Percentiles rank a stretch among this genome's conserved stretches.
Evolutionary conservation across 2,113 vertebrate species (phyloP).

Genomic region (Phoxinus phoxinus): DNA sequence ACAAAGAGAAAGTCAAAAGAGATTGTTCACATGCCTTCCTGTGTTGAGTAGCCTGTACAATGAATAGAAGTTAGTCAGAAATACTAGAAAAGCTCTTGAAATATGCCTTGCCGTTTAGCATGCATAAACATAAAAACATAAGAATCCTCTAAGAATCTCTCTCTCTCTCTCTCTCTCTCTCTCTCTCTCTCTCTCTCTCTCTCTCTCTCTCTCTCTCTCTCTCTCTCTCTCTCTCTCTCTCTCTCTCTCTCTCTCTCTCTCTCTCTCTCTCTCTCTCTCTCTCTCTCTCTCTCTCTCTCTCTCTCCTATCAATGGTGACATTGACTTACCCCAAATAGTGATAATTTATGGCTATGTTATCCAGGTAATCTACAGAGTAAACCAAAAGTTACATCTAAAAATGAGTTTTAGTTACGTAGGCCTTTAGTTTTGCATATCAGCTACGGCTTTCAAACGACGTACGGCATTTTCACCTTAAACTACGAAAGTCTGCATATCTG

Average conservation of each 20-base stretch:
- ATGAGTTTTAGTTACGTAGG: background rate
- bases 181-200: background rate
- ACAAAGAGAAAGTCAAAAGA: conserved; percentile 21
- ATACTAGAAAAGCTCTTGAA: background rate
- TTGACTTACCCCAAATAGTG: background rate
- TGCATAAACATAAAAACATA: background rate
- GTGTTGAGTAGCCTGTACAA: conserved; percentile 11
- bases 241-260: background rate
- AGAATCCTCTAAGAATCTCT: background rate
- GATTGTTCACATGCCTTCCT: conserved; percentile 30
- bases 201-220: background rate
- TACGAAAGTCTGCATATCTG: background rate
- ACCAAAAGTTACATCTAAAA: conserved; percentile 3
- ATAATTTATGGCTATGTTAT: background rate
- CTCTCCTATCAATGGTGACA: background rate
- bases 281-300: background rate
- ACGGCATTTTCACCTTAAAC: background rate
- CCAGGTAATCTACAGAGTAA: background rate
- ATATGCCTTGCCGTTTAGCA: background rate
- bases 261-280: background rate
- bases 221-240: background rate
- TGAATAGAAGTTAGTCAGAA: background rate
- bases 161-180: too few relatives aligned
- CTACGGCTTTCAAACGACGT: background rate
- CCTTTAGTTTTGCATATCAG: background rate